These are phyloP conservation scores for Peromyscus melanophrys DNA, from an alignment of 2,797 vertebrate genomes.

Conservation along the genomic window DNA sequence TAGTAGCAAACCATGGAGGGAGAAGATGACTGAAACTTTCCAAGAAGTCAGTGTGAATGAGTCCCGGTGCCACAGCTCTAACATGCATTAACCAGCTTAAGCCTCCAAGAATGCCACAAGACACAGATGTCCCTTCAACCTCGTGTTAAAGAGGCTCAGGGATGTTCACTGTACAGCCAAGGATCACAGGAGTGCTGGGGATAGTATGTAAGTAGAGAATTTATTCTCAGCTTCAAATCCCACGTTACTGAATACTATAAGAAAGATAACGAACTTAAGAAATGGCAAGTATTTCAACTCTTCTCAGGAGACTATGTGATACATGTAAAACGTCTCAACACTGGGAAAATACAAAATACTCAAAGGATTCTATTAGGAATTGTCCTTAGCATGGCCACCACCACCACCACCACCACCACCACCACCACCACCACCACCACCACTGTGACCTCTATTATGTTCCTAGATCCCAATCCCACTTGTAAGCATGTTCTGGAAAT, in stretches of 20 bases:
- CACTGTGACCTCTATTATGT: neutral
- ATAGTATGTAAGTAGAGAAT: neutral
- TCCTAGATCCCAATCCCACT: neutral
- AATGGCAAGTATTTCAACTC: neutral
- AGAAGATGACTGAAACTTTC: neutral
- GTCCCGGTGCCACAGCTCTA: neutral
- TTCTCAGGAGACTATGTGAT: neutral
- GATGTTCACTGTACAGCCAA: neutral
- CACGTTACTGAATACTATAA: neutral
- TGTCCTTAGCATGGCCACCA: neutral
- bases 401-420: neutral
- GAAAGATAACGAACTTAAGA: conserved; percentile 4
- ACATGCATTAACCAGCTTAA: neutral
- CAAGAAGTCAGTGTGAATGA: neutral
- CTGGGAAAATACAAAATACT: neutral
- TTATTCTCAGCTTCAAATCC: neutral
- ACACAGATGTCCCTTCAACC: neutral
- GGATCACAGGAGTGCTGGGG: neutral
- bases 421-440: neutral
- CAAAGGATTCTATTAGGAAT: neutral
- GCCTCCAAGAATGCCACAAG: neutral
- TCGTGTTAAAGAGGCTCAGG: neutral
- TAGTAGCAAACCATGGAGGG: neutral
- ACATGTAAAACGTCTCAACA: neutral
- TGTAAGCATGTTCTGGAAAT: neutral